Percentiles rank a stretch among this genome's conserved stretches.
phyloP scores from a whole-genome alignment of 2,113 vertebrate genomes.

The Monarcha castaneiventris region DNA sequence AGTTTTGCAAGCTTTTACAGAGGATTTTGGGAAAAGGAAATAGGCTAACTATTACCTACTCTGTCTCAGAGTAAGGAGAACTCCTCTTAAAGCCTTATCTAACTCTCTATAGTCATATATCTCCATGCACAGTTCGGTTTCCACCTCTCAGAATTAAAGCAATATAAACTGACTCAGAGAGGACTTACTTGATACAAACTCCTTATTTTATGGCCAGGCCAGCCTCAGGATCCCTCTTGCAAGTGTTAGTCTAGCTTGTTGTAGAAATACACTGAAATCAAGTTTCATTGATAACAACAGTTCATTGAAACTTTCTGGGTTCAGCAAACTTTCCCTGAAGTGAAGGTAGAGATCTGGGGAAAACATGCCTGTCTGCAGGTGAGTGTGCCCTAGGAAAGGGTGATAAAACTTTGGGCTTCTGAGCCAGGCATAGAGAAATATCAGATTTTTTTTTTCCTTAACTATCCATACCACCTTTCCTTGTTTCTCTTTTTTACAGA shows the following conservation, averaged over 20 bases:
- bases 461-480: neutral
- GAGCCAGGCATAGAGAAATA: neutral
- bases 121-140: neutral
- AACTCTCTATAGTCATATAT: neutral
- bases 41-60: neutral
- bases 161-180: neutral
- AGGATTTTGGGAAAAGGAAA: neutral
- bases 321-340: neutral
- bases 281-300: neutral
- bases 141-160: neutral
- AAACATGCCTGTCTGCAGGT: neutral
- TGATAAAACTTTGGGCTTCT: neutral
- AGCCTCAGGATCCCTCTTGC: neutral
- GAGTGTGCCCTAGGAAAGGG: neutral
- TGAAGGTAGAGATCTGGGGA: neutral
- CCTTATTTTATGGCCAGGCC: neutral
- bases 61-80: neutral
- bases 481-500: neutral
- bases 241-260: neutral
- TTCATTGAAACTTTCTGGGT: neutral
- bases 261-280: neutral
- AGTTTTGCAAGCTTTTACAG: neutral
- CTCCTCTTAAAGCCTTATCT: neutral
- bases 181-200: neutral
- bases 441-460: neutral